Evolutionary conservation across 2,797 vertebrate species (phyloP), one percentile per base, ranked within the genome.

Genomic region (Cetoscarus ocellatus): DNA sequence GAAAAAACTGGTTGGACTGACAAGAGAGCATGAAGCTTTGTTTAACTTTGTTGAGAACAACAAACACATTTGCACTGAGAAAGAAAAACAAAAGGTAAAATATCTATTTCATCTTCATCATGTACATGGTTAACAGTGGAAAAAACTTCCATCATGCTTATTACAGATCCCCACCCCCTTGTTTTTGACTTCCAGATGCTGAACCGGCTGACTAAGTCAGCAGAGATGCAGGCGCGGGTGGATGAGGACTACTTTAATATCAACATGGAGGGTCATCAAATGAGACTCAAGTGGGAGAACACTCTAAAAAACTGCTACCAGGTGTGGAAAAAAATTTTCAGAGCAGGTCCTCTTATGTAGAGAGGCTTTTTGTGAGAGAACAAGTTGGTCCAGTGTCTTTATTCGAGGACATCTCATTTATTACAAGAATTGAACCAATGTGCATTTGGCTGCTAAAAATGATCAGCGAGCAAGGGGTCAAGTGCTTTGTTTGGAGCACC

Each of bases 221-320:
- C 96, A 18, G 95, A 95, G 77, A 77, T 92, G 44, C 88, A 97
- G 89, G 72, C 86, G 19, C 95, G 90, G 68, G 92, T 94, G 75
- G 96, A 97, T 73, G 95, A 96, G 60, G 94, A 95, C 52, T 98
- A 97, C 82, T 97, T 96, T 59, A 90, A 84, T 48, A 92, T 95
- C 77, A 98, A 97, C 86, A 81, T 96, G 85, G 93, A 94, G 1
- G 95, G 96, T 58, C 95, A 95, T 76, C 93, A 95, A 74, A 92
- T 93, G 61, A 94, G 96, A 72, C 91, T 97, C 49, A 97, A 96
- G 73, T 96, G 95, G 95, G 96, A 97, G 87, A 94, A 93, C 76
- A 94, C 95, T 0, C 84, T 97, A 73, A 96, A 96, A 87, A 94
- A 91, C 80, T 96, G 96, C 87, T 95, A 95, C 86, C 95, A 96